Percentiles rank a stretch among this genome's conserved stretches.
These are phyloP conservation scores for Lucilia sericata DNA, from an alignment of 1,140 invertebrate species.

Conservation along the genomic window DNA sequence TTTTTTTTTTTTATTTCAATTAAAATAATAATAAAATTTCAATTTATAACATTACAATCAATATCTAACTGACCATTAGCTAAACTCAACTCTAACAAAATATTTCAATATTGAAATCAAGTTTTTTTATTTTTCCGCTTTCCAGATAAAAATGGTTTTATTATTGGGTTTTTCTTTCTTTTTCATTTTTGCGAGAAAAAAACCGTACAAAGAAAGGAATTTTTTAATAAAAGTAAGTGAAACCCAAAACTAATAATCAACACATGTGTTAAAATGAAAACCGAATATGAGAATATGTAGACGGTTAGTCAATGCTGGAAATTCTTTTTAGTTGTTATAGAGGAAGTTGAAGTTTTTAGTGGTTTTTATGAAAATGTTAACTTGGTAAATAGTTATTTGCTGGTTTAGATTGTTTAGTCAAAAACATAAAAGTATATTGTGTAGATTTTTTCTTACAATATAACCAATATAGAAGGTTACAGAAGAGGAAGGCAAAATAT, in stretches of 20 bases:
- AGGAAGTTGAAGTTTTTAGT: constrained; percentile 23
- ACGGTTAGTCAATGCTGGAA: background rate
- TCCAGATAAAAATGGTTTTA: background rate
- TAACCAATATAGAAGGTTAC: no score
- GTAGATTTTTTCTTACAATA: no score
- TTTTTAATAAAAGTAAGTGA: constrained; percentile 41
- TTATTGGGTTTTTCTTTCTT: background rate
- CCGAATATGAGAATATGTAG: background rate
- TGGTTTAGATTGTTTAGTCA: no score
- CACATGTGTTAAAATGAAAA: no score
- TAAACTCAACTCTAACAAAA: no score
- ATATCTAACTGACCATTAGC: no score
- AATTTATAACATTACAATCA: no score
- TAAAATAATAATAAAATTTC: no score
- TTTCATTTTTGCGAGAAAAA: no score
- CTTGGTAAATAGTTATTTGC: constrained; percentile 19
- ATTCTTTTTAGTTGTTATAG: constrained; percentile 24
- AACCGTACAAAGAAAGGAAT: constrained; percentile 16
- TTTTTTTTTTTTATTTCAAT: no score
- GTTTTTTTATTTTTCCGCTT: background rate
- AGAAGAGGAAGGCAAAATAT: no score
- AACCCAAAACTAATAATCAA: constrained; percentile 32
- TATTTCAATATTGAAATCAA: background rate
- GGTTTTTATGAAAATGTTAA: constrained; percentile 26
- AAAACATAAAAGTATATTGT: no score